Evolutionary conservation across 2,113 vertebrate species (phyloP), one percentile per base, ranked within the genome.

Genomic region (Hyaena hyaena): DNA sequence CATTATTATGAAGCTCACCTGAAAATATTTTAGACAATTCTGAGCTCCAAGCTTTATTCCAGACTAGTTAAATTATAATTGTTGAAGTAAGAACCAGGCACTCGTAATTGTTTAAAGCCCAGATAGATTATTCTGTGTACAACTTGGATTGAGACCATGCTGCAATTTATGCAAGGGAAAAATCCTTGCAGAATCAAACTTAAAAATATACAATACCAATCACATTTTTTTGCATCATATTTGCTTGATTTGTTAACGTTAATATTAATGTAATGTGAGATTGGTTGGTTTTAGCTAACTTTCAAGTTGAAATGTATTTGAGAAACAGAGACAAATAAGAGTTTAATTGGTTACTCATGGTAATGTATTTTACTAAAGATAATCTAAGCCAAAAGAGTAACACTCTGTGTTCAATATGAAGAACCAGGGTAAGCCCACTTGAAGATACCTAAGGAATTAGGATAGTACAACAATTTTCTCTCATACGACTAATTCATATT

Each of bases 11-110:
- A 66, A 16, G 61, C 2, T 93, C 48, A 82, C 1, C 50, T 61
- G 45, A 95, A 87, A 86, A 71, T 69, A 95, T 91, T 76, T 89
- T 61, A 50, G 15, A 69, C 43, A 81, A 50, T 86, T 33, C 35
- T 86, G 16, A 63, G 71, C 33, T 71, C 4, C 3, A 96, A 77
- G 26, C 33, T 83, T 68, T n/a, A 50, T 21, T 63, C 4, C 1
- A 58, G n/a, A 77, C 35, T 23, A 68, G 33, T 77, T 71, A 77
- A 66, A 11, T 71, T 55, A 58, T 19, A 69, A 82, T 33, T 4
- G 2, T 7, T 74, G 16, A 15, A 5, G 55, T 71, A 35, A 23
- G 7, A 35, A 55, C 11, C 19, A 55, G 8, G 10, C 7, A 4
- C 48, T 80, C 14, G 2, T 63, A 61, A 43, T 16, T 26, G 48